These are phyloP conservation scores for Scaptomyza polygonia DNA, from an alignment of 2,888 invertebrate species.

Conservation along the genomic window DNA sequence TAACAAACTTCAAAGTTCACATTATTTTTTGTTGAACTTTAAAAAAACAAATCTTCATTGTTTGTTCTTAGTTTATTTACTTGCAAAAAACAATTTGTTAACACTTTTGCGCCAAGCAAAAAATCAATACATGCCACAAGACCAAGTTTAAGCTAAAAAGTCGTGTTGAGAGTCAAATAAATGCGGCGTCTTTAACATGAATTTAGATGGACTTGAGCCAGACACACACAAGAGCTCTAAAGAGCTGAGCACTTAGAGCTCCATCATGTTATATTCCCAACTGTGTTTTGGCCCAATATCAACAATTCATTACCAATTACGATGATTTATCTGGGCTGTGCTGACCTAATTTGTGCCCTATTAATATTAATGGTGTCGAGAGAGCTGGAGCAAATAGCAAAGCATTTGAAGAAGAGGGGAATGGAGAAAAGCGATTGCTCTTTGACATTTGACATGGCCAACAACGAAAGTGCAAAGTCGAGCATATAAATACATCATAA, in stretches of 20 bases:
- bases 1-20: too few species aligned
- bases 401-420: neutral
- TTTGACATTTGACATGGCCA: constrained; percentile 45
- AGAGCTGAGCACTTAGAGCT: neutral
- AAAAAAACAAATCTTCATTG: neutral
- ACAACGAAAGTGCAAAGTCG: constrained; percentile 11
- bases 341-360: constrained; percentile 73
- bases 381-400: constrained; percentile 8
- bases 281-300: constrained; percentile 50
- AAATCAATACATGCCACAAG: neutral
- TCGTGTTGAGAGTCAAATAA: constrained; percentile 16
- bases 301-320: constrained; percentile 79
- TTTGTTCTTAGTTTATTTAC: neutral
- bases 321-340: constrained; percentile 72
- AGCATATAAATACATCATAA: neutral
- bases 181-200: constrained; percentile 31
- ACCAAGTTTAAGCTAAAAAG: neutral
- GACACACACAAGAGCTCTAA: too few species aligned
- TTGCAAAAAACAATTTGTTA: neutral
- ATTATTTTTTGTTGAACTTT: too few species aligned
- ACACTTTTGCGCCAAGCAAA: neutral
- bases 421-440: neutral
- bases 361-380: constrained; percentile 71
- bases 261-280: constrained; percentile 26
- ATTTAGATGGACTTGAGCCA: constrained; percentile 8